These are phyloP conservation scores for Haemorhous mexicanus DNA, from an alignment of 2,113 vertebrate genomes.

Conservation along the genomic window DNA sequence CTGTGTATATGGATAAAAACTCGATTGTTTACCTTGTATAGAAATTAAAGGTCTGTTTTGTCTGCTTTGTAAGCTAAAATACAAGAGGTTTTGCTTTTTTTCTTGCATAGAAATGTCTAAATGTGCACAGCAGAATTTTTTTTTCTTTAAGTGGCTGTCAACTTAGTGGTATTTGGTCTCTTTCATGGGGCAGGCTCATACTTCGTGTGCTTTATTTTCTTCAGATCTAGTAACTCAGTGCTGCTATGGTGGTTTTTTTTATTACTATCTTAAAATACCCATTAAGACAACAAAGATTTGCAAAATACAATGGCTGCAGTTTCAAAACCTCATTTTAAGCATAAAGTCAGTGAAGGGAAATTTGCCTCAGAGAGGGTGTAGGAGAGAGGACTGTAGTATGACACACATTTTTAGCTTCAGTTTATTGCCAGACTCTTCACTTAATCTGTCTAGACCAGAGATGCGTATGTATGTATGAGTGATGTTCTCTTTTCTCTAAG, in stretches of 20 bases:
- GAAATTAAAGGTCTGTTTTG: not conserved
- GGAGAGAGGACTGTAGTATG: not conserved
- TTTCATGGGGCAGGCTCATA: not conserved
- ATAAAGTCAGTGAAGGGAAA: not conserved
- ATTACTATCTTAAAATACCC: not conserved
- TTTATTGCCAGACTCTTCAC: slow-evolving; percentile 8
- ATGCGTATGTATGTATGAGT: slow-evolving; percentile 35
- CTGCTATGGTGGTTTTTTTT: not conserved
- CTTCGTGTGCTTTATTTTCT: not conserved
- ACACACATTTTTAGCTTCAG: not conserved
- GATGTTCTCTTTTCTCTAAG: not conserved
- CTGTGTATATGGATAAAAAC: not conserved
- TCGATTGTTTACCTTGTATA: not conserved
- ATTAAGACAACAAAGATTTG: not conserved
- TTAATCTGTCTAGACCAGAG: slow-evolving; percentile 54
- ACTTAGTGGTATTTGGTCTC: not conserved
- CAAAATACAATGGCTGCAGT: not conserved
- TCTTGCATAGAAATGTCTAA: not conserved
- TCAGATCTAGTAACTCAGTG: not conserved
- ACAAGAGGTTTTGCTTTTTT: not conserved
- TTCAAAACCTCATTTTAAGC: not conserved
- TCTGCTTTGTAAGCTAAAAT: not conserved
- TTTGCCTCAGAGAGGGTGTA: not conserved
- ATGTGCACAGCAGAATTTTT: not conserved
- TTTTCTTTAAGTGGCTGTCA: not conserved